A percentile compares a stretch with the other conserved stretches of the same genome.
Evolutionary conservation across 2,113 vertebrate species (phyloP).

Genomic region (Cebidichthys violaceus): DNA sequence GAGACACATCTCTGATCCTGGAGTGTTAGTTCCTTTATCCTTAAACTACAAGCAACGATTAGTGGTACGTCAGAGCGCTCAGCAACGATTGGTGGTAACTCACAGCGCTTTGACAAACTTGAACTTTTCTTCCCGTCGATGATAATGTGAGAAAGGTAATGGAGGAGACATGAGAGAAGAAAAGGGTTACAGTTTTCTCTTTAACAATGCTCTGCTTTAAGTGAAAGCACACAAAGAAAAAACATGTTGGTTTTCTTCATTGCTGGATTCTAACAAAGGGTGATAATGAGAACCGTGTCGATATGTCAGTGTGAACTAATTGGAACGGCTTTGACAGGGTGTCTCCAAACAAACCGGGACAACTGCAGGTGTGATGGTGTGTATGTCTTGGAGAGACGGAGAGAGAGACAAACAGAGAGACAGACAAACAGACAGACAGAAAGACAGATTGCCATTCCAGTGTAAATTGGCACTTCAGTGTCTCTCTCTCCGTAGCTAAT

Average conservation of each 20-base stretch:
- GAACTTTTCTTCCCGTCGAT: background rate
- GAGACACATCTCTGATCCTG: background rate
- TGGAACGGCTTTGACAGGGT: constrained; percentile 13
- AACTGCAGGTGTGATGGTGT: background rate
- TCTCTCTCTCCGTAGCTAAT: constrained; percentile 77
- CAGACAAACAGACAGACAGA: background rate
- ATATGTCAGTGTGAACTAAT: constrained; percentile 24
- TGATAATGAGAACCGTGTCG: constrained; percentile 25
- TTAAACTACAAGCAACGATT: background rate
- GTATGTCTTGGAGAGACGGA: background rate
- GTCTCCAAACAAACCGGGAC: background rate
- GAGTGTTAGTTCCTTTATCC: background rate
- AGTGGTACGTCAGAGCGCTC: no score
- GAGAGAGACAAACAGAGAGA: constrained; percentile 35
- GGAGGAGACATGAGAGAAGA: background rate
- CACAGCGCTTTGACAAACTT: background rate
- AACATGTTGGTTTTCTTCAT: background rate
- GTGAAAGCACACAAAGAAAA: background rate
- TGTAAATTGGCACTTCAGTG: constrained; percentile 68
- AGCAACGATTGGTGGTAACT: background rate
- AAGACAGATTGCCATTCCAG: constrained; percentile 52
- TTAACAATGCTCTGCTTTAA: background rate
- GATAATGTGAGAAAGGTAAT: background rate
- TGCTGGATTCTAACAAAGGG: background rate
- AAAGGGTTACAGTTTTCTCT: background rate